A percentile compares a stretch with the other conserved stretches of the same genome.
phyloP scores from a whole-genome alignment of 1,140 invertebrate species.

The Radopholus similis region DNA sequence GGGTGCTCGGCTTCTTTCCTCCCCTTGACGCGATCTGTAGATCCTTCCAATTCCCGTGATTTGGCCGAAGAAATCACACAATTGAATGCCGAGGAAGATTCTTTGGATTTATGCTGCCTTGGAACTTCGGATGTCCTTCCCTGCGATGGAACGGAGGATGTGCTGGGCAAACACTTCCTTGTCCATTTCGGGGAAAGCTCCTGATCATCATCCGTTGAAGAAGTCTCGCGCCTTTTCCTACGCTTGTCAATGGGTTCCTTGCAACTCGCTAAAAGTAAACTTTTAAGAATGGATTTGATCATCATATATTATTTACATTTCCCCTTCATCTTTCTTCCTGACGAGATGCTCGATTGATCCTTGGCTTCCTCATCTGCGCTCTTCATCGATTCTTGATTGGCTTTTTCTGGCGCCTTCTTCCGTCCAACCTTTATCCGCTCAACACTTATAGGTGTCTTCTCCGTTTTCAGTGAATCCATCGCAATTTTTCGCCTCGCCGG shows the following conservation, averaged over 20 bases:
- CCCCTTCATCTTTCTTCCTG: conserved; percentile 1
- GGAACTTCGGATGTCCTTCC: neutral
- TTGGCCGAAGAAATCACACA: conserved; percentile 8
- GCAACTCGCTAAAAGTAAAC: neutral
- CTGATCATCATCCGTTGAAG: conserved; percentile 10
- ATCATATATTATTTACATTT: conserved; percentile 1
- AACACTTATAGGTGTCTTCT: neutral
- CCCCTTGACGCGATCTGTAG: neutral
- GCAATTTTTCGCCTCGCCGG: neutral
- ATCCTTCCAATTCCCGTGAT: neutral
- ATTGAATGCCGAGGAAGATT: neutral
- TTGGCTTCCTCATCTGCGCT: neutral
- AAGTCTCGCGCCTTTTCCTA: neutral
- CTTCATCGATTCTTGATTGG: neutral
- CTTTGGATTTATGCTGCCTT: neutral
- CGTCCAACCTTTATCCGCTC: neutral
- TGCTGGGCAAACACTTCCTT: neutral
- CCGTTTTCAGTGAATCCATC: neutral
- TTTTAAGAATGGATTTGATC: neutral
- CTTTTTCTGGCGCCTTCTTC: neutral
- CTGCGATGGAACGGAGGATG: neutral
- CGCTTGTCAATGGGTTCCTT: neutral
- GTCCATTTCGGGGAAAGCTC: neutral
- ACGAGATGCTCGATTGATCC: neutral
- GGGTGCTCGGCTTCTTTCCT: neutral